Percentiles rank a stretch among this genome's conserved stretches.
phyloP scores from a whole-genome alignment of 2,113 vertebrate species.

The Amphiprion percula region DNA sequence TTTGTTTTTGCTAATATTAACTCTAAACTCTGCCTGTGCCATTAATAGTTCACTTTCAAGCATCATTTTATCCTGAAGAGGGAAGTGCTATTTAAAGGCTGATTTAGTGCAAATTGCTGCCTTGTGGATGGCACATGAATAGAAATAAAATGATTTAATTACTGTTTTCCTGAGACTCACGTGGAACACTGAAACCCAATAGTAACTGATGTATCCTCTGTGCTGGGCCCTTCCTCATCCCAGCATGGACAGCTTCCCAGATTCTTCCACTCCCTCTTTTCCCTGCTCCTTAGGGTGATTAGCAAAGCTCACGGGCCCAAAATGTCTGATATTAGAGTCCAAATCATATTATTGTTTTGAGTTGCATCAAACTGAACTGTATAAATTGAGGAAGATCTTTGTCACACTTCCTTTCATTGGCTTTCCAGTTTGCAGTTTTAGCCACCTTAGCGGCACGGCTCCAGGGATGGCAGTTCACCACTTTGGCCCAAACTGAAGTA shows the following conservation, averaged over 20 bases:
- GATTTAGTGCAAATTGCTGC: slow-evolving; percentile 18
- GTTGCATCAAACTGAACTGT: background rate
- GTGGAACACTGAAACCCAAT: slow-evolving; percentile 7
- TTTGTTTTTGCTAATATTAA: slow-evolving; percentile 15
- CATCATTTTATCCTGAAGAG: background rate
- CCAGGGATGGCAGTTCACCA: background rate
- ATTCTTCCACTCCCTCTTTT: background rate
- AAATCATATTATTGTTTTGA: background rate
- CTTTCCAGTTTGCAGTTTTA: background rate
- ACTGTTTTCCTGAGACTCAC: background rate
- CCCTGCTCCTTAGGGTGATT: background rate
- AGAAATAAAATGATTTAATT: slow-evolving; percentile 17
- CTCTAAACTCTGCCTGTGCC: background rate
- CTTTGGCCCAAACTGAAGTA: background rate
- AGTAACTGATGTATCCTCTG: slow-evolving; percentile 31
- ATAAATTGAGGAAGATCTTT: background rate
- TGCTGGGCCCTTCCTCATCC: slow-evolving; percentile 18
- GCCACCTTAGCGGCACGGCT: background rate
- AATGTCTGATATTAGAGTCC: slow-evolving; percentile 10
- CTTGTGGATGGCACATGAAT: slow-evolving; percentile 6
- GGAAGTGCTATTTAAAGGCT: slow-evolving; percentile 3
- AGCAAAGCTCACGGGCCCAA: background rate
- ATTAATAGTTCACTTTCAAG: background rate
- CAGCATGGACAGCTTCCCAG: slow-evolving; percentile 15
- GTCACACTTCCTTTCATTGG: background rate